These are phyloP conservation scores for Anthoscopus minutus DNA, from an alignment of 2,113 vertebrate genomes.

Conservation along the genomic window DNA sequence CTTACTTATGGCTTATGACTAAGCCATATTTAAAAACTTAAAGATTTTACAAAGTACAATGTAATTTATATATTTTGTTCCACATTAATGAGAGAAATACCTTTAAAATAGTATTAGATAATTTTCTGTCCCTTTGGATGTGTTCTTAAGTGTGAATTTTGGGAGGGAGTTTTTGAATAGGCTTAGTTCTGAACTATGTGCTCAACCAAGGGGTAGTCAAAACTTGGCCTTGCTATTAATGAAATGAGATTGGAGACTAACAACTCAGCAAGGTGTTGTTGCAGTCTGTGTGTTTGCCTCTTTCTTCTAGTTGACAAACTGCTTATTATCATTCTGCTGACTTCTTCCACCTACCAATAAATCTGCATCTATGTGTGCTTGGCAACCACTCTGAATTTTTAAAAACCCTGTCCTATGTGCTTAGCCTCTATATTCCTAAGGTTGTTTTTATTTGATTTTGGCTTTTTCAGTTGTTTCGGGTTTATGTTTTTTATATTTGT, in stretches of 20 bases:
- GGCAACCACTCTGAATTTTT: background rate
- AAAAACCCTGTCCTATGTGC: background rate
- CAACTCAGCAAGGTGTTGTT: background rate
- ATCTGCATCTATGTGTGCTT: background rate
- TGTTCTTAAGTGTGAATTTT: background rate
- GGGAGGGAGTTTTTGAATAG: background rate
- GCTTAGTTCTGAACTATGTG: background rate
- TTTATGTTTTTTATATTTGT: background rate
- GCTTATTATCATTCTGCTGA: background rate
- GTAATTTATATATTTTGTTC: background rate
- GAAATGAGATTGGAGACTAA: background rate
- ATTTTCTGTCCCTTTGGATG: background rate
- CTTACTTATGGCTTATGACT: too few species aligned
- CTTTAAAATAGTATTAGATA: background rate
- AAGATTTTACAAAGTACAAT: background rate
- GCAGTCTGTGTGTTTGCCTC: background rate
- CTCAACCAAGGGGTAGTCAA: background rate
- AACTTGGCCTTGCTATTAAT: background rate
- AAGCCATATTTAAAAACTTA: background rate
- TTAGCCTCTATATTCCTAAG: background rate
- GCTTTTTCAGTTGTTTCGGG: background rate
- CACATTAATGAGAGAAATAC: background rate
- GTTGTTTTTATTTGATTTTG: background rate
- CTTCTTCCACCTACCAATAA: background rate
- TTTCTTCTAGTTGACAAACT: background rate